phyloP scores from a whole-genome alignment of 2,888 invertebrate genomes.

The Buathra laborator region DNA sequence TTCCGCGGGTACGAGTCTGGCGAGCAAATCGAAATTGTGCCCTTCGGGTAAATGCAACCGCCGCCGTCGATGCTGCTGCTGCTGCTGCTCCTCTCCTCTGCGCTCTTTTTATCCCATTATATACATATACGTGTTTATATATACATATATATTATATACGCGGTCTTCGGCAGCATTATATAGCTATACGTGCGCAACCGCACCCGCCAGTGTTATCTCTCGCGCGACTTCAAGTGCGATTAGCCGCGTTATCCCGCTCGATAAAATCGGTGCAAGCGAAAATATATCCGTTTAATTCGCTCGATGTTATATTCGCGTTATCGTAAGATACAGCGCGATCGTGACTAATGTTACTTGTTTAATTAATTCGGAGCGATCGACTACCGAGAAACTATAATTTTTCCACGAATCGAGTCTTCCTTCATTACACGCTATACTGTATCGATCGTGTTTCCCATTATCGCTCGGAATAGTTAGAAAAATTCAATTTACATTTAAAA shows the following conservation, averaged over 20 bases:
- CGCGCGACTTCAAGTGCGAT: constrained; percentile 50
- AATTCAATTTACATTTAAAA: not conserved
- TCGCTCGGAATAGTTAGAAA: not conserved
- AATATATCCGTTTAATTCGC: constrained; percentile 12
- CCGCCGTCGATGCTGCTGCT: constrained; percentile 6
- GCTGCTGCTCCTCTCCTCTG: constrained; percentile 41
- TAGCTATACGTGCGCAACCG: constrained; percentile 38
- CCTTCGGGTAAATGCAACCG: constrained; percentile 69
- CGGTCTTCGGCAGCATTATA: constrained; percentile 9
- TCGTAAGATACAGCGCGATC: not conserved
- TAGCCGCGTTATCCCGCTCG: constrained; percentile 52
- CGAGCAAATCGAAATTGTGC: constrained; percentile 75
- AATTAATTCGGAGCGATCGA: not conserved
- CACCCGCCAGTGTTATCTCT: constrained; percentile 40
- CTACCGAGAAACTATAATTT: not conserved
- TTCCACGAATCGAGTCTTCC: not conserved
- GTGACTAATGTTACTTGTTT: constrained; percentile 9
- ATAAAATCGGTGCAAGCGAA: constrained; percentile 51
- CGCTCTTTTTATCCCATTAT: constrained; percentile 31
- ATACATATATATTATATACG: not conserved
- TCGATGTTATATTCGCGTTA: not conserved
- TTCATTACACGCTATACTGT: not conserved
- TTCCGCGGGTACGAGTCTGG: constrained; percentile 19
- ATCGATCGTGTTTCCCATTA: not conserved
- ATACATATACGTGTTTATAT: not conserved